Evolutionary conservation across 2,113 vertebrate genomes (phyloP).

Genomic region (Phalacrocorax brasilianus): DNA sequence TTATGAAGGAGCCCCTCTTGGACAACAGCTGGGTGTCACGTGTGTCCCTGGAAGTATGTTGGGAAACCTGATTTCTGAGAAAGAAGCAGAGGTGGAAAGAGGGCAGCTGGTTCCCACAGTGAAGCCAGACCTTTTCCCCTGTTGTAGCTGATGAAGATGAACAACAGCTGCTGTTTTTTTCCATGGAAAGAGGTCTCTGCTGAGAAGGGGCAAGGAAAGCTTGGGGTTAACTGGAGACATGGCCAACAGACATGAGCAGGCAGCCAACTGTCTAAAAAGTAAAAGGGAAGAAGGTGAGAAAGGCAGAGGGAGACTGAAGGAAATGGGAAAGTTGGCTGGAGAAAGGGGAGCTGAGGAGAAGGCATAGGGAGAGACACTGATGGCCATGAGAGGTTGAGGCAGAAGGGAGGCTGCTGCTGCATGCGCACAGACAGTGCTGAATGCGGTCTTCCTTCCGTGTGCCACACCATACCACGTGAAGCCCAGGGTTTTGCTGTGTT

Average conservation of each 20-base stretch:
- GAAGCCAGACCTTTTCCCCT: background rate
- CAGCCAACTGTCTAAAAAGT: background rate
- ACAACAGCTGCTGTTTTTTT: conserved; percentile 13
- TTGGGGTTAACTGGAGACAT: background rate
- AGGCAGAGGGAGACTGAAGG: background rate
- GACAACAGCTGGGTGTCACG: background rate
- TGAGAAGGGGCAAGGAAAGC: background rate
- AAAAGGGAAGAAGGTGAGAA: background rate
- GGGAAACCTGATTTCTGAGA: conserved; percentile 27
- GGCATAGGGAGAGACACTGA: background rate
- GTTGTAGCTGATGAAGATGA: background rate
- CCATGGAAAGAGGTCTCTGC: background rate
- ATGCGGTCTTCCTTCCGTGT: background rate
- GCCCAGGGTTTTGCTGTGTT: background rate
- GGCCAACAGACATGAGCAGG: background rate
- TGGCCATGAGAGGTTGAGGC: background rate
- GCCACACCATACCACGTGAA: background rate
- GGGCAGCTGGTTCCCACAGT: conserved; percentile 11
- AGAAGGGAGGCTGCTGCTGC: background rate
- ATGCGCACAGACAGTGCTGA: background rate
- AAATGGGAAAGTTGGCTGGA: background rate
- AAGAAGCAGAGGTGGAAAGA: conserved; percentile 4
- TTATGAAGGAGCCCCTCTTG: background rate
- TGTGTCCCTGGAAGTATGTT: background rate
- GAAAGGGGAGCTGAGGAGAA: background rate